These are phyloP conservation scores for Grus americana DNA, from an alignment of 2,113 vertebrate genomes.

Conservation along the genomic window DNA sequence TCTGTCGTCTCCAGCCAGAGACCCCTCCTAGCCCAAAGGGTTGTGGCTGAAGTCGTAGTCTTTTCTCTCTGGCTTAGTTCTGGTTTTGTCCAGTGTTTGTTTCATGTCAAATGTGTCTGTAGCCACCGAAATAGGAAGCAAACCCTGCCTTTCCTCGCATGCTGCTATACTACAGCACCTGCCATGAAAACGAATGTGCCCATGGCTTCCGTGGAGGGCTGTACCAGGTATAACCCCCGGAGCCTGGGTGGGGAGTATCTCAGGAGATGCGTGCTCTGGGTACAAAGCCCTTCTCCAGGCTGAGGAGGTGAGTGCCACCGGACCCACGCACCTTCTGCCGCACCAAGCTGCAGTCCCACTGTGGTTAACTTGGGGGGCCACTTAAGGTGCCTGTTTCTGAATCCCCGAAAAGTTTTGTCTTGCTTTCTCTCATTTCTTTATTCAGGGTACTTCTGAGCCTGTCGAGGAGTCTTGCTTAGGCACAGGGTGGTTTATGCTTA, in stretches of 20 bases:
- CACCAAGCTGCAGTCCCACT: background rate
- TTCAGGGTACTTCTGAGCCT: background rate
- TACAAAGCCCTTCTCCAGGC: background rate
- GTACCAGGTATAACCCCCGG: background rate
- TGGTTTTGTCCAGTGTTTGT: background rate
- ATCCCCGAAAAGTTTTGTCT: background rate
- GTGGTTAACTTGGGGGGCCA: background rate
- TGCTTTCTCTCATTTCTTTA: background rate
- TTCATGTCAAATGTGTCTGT: background rate
- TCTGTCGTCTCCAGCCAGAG: background rate
- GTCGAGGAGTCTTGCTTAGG: background rate
- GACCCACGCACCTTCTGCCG: background rate
- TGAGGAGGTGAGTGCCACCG: accelerated
- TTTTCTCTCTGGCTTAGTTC: background rate
- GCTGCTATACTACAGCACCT: background rate
- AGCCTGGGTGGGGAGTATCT: background rate
- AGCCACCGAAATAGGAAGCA: background rate
- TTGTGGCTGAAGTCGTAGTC: background rate
- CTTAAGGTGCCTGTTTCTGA: background rate
- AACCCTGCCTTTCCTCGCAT: background rate
- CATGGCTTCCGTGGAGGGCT: background rate
- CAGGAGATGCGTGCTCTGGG: background rate
- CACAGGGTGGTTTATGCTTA: background rate
- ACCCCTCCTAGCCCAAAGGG: background rate
- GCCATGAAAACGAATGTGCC: background rate